A percentile compares a stretch with the other conserved stretches of the same genome.
These are phyloP conservation scores for Torymus tubicola DNA, from an alignment of 2,888 invertebrate species.

Conservation along the genomic window DNA sequence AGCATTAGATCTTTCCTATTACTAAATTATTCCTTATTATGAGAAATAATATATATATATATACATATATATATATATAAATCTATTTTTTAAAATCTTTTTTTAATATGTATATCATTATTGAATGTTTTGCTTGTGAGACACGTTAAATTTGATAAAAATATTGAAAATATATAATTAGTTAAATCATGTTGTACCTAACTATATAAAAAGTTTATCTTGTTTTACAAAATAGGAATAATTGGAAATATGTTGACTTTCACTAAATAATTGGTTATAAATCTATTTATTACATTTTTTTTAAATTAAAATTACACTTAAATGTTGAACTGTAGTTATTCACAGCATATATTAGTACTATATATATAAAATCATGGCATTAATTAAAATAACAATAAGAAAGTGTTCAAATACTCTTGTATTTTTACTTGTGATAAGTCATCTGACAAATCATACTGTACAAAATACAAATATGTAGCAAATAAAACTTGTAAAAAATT, in stretches of 20 bases:
- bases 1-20: conserved; percentile 16
- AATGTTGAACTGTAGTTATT: conserved; percentile 41
- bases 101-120: conserved; percentile 15
- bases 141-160: conserved; percentile 26
- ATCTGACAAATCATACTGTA: conserved; percentile 50
- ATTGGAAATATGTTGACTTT: neutral
- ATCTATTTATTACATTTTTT: no score
- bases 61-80: conserved; percentile 7
- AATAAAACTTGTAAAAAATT: conserved; percentile 48
- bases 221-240: conserved; percentile 27
- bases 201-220: conserved; percentile 14
- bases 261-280: no score
- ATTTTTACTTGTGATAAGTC: conserved; percentile 53
- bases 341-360: conserved; percentile 23
- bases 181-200: neutral
- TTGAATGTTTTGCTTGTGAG: conserved; percentile 33
- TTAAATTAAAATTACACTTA: no score
- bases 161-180: neutral
- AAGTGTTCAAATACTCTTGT: conserved; percentile 48
- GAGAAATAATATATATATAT: conserved; percentile 7
- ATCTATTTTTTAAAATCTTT: neutral
- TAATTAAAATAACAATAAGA: conserved; percentile 19
- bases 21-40: conserved; percentile 29
- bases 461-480: conserved; percentile 45
- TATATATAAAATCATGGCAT: conserved; percentile 29